Base-by-base conservation (phyloP, 2,113 vertebrate genomes). In the Hipposideros armiger region DNA sequence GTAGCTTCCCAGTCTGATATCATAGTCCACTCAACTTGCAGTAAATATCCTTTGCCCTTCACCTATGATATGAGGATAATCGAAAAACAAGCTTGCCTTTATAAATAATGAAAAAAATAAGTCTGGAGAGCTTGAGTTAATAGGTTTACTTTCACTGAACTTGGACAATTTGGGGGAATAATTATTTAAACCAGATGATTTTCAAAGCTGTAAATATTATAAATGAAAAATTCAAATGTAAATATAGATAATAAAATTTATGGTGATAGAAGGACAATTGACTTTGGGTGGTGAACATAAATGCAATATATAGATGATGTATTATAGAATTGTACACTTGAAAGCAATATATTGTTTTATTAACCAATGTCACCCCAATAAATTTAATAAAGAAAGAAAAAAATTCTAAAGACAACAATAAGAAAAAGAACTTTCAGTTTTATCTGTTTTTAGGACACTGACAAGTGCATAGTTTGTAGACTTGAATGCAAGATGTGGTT, bases 211-310 rank as follows among this genome's bases (percentile, higher is more conserved):
- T 76, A 88, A 90, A 20, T 87, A 40, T 10, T 78, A 52, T 32
- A 88, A 77, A 67, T 60, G 50, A 64, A 93, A 95, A 74, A 93
- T 56, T 76, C 32, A 58, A 85, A 80, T 28, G 9, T 42, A 85
- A 91, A 97, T 92, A 13, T n/a, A 60, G 40, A 40, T 40, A 40
- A 54, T 15, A 54, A 54, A 54, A 54, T 54, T 54, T 54, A 54
- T 54, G 16, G 52, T 54, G 52, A 54, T 54, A 15, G 16, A 54
- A 54, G 52, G 52, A 54, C 14, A 54, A 54, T 54, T 54, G 52
- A 54, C 14, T 54, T 54, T 54, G 52, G 52, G 52, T 54, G 14
- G 52, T 54, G 52, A 54, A 19, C 52, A 17, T 17, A 54, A 54
- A 54, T 54, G 52, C 14, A 54, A 54, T 54, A 54, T 54, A 17